These are phyloP conservation scores for Altica lythri DNA, from an alignment of 2,888 invertebrate genomes.

Conservation along the genomic window DNA sequence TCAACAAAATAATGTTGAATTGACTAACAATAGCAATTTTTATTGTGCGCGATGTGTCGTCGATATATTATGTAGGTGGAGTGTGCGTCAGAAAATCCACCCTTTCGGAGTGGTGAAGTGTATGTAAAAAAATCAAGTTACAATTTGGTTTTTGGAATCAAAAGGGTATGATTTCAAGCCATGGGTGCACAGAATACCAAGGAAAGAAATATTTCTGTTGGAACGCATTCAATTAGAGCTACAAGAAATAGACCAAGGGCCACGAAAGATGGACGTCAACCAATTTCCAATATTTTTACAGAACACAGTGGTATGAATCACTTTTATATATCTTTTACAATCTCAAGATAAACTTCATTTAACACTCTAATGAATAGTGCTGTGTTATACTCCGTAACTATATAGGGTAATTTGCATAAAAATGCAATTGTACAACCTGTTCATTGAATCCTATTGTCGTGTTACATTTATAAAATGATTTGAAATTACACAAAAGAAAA, in stretches of 20 bases:
- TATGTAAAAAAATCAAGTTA: slow-evolving; percentile 50
- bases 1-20: slow-evolving; percentile 44
- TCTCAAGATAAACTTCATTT: slow-evolving; percentile 6
- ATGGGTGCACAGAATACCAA: slow-evolving; percentile 96
- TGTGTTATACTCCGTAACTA: not conserved
- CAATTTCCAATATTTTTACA: slow-evolving; percentile 90
- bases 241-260: slow-evolving; percentile 75
- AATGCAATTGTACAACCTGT: slow-evolving; percentile 25
- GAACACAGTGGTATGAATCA: slow-evolving; percentile 86
- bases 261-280: slow-evolving; percentile 81
- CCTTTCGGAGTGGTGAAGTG: slow-evolving; percentile 50
- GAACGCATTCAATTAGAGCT: slow-evolving; percentile 72
- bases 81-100: slow-evolving; percentile 38
- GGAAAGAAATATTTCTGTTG: slow-evolving; percentile 78
- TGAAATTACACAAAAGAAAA: slow-evolving; percentile 18
- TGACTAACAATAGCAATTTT: slow-evolving; percentile 31
- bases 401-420: slow-evolving; percentile 7
- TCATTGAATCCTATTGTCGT: slow-evolving; percentile 7
- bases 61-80: slow-evolving; percentile 44
- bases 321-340: slow-evolving; percentile 12
- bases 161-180: slow-evolving; percentile 58
- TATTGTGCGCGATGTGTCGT: slow-evolving; percentile 36
- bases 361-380: not conserved
- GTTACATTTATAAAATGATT: slow-evolving; percentile 8
- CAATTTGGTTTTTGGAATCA: slow-evolving; percentile 54